Percentiles rank a stretch among this genome's conserved stretches.
phyloP scores from a whole-genome alignment of 2,113 vertebrate genomes.

The Odontesthes bonariensis region DNA sequence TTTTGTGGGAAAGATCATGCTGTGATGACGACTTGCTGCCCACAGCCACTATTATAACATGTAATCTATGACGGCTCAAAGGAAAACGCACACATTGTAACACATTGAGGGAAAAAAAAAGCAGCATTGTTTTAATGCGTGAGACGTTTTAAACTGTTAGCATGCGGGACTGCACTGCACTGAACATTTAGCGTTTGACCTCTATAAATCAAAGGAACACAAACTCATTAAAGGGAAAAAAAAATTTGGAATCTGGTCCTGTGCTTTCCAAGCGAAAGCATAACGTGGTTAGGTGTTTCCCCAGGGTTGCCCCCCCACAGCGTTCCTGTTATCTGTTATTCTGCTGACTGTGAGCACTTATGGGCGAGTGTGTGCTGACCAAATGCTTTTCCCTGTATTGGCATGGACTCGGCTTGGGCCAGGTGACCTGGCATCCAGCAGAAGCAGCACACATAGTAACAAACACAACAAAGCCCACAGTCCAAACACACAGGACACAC shows the following conservation, averaged over 20 bases:
- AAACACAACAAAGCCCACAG: slow-evolving; percentile 15
- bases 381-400: slow-evolving; percentile 47
- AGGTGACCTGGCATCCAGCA: slow-evolving; percentile 50
- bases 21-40: background rate
- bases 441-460: slow-evolving; percentile 9
- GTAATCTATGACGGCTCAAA: background rate
- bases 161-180: background rate
- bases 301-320: slow-evolving; percentile 29
- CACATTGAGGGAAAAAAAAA: too few relatives aligned
- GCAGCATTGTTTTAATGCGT: background rate
- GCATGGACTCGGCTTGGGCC: slow-evolving; percentile 39
- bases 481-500: slow-evolving; percentile 37
- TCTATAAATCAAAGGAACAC: background rate
- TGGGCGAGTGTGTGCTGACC: slow-evolving; percentile 34
- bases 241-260: slow-evolving; percentile 12
- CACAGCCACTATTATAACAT: background rate
- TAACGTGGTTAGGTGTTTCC: slow-evolving; percentile 40
- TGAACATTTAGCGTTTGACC: slow-evolving; percentile 10
- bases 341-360: slow-evolving; percentile 44
- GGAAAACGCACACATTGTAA: background rate
- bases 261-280: slow-evolving; percentile 31
- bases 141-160: background rate
- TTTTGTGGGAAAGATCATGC: background rate
- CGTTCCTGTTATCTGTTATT: slow-evolving; percentile 54
- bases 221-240: background rate